Evolutionary conservation across 2,888 invertebrate genomes (phyloP), one percentile per base, ranked within the genome.

Genomic region (Parthenolecanium corni): DNA sequence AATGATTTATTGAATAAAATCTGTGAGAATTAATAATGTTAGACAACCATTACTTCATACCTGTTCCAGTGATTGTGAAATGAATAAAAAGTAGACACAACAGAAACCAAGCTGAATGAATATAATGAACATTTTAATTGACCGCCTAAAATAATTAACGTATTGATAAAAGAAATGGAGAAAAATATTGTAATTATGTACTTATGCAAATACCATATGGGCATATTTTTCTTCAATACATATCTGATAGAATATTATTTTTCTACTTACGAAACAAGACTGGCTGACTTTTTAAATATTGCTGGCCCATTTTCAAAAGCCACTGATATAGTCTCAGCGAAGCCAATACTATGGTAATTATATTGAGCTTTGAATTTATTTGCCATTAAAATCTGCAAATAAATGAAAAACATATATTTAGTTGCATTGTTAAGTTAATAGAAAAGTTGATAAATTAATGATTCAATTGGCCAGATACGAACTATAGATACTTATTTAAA

Each of bases 31-130:
- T 9, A 31, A 31, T 12, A 20, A 36, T 36, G 25, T 36, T 67
- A n/a, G n/a, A n/a, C n/a, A n/a, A n/a, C n/a, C 9, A 31, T 31
- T 31, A 6, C 9, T 31, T 31, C 31, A 74, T 25, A 88, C 88
- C 81, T 85, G 82, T 74, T 86, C 80, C 65, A 90, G 73, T 73
- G 91, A 94, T 66, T 84, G 83, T 12, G 93, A 86, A 68, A 96
- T 88, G 74, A 96, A 96, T 18, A 96, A 89, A 70, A 95, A 88
- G 75, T 97, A 97, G 25, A 96, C 89, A 74, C 94, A 95, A 75
- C 97, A 97, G 76, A 97, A 96, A 65, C 97, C 97, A 66, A 97
- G 78, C 76, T 97, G 97, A n/a, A 96, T 96, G 64, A 94, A 78
- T 73, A 92, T 89, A 62, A 97, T 81, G 76, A 94, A 94, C 14